Percentiles rank a stretch among this genome's conserved stretches.
phyloP scores from a whole-genome alignment of 1,140 invertebrate genomes.

The Hermetia illucens region DNA sequence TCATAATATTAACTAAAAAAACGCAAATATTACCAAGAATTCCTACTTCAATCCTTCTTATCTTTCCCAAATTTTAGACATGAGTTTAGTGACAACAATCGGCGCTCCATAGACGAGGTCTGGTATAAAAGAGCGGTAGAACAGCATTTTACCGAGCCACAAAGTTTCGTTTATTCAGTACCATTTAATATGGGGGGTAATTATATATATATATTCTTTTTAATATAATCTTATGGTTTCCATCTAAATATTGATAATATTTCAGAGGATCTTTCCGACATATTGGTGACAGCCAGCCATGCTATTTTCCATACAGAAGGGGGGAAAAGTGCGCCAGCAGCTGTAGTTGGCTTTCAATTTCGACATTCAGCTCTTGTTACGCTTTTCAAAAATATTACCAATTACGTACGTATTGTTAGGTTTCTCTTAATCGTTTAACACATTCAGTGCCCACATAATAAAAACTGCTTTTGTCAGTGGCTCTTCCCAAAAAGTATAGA shows the following conservation, averaged over 20 bases:
- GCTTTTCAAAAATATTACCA: conserved; percentile 68
- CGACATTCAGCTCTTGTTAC: conserved; percentile 58
- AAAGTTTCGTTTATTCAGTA: conserved; percentile 78
- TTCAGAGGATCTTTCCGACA: conserved; percentile 42
- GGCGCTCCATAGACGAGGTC: conserved; percentile 73
- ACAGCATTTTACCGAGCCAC: conserved; percentile 61
- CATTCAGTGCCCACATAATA: too few species aligned
- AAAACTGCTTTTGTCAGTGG: too few species aligned
- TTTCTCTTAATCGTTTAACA: conserved; percentile 4
- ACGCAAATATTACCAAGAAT: not conserved
- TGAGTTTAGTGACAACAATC: conserved; percentile 44
- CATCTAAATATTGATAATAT: not conserved
- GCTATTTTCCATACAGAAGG: conserved; percentile 62
- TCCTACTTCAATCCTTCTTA: not conserved
- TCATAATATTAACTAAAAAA: not conserved
- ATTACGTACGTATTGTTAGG: conserved; percentile 33
- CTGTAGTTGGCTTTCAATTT: conserved; percentile 85
- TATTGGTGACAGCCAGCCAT: conserved; percentile 72
- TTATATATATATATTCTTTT: conserved; percentile 1
- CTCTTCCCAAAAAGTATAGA: too few species aligned
- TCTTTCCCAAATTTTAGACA: conserved; percentile 19
- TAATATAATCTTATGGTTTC: not conserved
- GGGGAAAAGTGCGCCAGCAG: conserved; percentile 59
- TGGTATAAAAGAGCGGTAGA: conserved; percentile 91
- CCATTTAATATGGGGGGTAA: conserved; percentile 45